These are phyloP conservation scores for Dasyurus viverrinus DNA, from an alignment of 2,113 vertebrate genomes.

Conservation along the genomic window DNA sequence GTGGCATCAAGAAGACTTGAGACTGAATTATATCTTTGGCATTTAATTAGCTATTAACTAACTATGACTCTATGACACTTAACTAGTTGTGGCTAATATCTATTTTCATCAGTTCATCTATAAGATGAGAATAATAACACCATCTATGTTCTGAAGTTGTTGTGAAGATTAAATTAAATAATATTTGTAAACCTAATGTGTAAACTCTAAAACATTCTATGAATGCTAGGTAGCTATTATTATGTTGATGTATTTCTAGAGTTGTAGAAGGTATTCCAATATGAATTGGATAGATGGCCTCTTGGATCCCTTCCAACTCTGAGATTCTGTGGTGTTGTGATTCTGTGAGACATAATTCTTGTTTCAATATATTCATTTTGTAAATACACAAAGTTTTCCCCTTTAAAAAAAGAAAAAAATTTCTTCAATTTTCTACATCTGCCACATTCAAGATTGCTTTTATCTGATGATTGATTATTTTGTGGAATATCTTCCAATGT, in stretches of 20 bases:
- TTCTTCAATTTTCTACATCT: slow-evolving; percentile 68
- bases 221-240: background rate
- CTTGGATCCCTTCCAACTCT: background rate
- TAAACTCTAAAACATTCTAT: background rate
- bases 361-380: background rate
- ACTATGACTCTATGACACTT: no score
- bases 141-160: background rate
- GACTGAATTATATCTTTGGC: background rate
- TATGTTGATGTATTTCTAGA: background rate
- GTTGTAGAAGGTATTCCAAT: background rate
- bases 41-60: background rate
- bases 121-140: background rate
- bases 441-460: slow-evolving; percentile 69
- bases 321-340: background rate
- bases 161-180: background rate
- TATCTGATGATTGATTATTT: slow-evolving; percentile 79
- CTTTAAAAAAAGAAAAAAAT: background rate
- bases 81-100: background rate
- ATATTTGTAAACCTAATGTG: background rate
- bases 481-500: slow-evolving; percentile 70
- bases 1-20: background rate
- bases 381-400: slow-evolving; percentile 36
- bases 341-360: background rate
- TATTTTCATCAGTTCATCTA: background rate
- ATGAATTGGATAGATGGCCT: background rate